Conservation (phyloP, 2,888 invertebrate species). For the Acanthosepion pharaonis region DNA sequence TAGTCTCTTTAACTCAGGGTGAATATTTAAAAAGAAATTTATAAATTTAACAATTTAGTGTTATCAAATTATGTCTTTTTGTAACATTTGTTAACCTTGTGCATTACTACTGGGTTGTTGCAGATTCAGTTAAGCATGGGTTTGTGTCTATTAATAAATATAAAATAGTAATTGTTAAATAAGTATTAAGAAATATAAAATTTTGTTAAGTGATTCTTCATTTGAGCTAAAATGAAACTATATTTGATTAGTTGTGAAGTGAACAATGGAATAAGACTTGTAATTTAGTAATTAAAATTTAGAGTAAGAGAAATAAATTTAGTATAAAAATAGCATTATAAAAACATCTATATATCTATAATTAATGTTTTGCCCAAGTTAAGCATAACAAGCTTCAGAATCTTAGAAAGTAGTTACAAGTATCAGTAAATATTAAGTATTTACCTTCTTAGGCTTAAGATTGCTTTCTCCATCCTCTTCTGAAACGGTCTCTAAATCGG, state of each 20-base stretch:
- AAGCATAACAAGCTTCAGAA: background rate
- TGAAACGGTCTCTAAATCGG: background rate
- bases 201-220: background rate
- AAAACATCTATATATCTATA: background rate
- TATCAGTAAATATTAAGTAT: background rate
- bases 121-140: background rate
- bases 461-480: conserved; percentile 37
- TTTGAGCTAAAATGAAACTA: background rate
- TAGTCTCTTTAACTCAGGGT: background rate
- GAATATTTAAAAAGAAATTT: background rate
- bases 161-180: too few relatives aligned
- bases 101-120: background rate
- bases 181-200: background rate
- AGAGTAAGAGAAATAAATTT: background rate
- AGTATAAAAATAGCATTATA: background rate
- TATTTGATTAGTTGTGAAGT: background rate
- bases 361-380: background rate
- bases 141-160: background rate
- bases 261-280: background rate
- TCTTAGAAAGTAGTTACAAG: background rate
- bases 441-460: conserved; percentile 38
- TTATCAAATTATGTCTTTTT: background rate
- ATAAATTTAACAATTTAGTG: background rate
- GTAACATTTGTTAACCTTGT: background rate
- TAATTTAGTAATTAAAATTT: background rate